phyloP scores from a whole-genome alignment of 2,888 invertebrate genomes.

The Dolomedes plantarius region DNA sequence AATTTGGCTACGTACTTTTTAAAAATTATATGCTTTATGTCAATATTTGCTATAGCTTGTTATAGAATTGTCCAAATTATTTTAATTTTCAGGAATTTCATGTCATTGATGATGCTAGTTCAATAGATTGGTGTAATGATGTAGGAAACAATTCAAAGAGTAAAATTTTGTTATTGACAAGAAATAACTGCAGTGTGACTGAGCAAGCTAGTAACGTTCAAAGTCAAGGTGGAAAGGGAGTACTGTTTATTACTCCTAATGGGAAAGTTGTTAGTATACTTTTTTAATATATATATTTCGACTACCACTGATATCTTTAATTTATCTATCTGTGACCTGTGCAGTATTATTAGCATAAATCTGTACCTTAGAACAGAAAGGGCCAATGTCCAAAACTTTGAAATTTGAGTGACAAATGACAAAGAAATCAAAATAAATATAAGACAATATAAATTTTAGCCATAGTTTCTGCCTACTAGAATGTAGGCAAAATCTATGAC shows the following conservation, averaged over 20 bases:
- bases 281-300: neutral
- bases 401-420: no score
- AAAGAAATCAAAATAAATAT: no score
- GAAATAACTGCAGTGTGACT: constrained; percentile 45
- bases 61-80: no score
- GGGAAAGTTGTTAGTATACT: constrained; percentile 46
- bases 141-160: constrained; percentile 34
- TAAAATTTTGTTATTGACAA: constrained; percentile 39
- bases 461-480: no score
- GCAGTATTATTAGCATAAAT: no score
- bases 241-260: constrained; percentile 35
- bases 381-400: no score
- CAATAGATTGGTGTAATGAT: constrained; percentile 49
- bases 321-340: neutral
- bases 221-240: constrained; percentile 45
- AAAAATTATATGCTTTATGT: no score
- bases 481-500: no score
- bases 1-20: no score
- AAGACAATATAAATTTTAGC: constrained; percentile 2
- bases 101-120: constrained; percentile 38
- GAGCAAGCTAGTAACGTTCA: constrained; percentile 54
- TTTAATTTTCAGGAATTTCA: constrained; percentile 40
- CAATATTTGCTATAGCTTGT: no score
- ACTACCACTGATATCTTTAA: neutral
- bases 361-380: no score